Evolutionary conservation across 35 echinoderm and acorn worm genomes (phyloP).

Genomic region (Apostichopus parvimensis): DNA sequence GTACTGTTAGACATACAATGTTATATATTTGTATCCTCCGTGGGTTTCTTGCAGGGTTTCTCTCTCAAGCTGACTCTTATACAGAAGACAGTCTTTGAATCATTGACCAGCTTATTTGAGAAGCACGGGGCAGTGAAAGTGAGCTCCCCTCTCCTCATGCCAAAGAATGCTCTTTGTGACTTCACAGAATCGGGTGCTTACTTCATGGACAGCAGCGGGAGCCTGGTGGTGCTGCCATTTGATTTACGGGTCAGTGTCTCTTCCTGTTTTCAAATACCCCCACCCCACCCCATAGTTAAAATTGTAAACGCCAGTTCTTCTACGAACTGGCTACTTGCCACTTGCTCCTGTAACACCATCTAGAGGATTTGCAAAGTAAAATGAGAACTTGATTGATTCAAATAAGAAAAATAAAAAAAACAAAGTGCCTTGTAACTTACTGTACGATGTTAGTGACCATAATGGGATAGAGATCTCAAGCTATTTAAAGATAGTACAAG

Average conservation of each 20-base stretch:
- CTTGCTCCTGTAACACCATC: too few species aligned
- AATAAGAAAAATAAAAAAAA: too few species aligned
- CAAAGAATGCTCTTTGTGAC: conserved; percentile 65
- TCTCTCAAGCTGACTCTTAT: conserved; percentile 60
- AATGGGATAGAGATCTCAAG: too few species aligned
- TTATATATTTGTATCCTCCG: conserved; percentile 3
- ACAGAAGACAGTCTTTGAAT: conserved; percentile 76
- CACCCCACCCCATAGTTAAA: too few species aligned
- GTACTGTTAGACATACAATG: neutral
- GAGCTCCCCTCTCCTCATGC: conserved; percentile 76
- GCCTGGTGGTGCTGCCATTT: conserved; percentile 75
- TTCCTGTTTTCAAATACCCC: too few species aligned
- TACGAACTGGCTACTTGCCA: too few species aligned
- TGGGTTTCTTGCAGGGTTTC: conserved; percentile 54
- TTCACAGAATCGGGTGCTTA: conserved; percentile 60
- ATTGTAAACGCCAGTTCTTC: too few species aligned
- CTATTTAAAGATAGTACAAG: too few species aligned
- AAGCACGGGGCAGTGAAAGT: conserved; percentile 83
- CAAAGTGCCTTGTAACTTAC: too few species aligned
- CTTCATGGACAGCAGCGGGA: conserved; percentile 85
- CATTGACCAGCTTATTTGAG: conserved; percentile 73
- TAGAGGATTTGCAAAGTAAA: too few species aligned
- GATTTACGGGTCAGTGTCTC: conserved; percentile 78
- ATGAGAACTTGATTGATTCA: too few species aligned
- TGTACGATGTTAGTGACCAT: too few species aligned